Conservation (phyloP, 2,113 vertebrate species). For the Syngnathus scovelli region DNA sequence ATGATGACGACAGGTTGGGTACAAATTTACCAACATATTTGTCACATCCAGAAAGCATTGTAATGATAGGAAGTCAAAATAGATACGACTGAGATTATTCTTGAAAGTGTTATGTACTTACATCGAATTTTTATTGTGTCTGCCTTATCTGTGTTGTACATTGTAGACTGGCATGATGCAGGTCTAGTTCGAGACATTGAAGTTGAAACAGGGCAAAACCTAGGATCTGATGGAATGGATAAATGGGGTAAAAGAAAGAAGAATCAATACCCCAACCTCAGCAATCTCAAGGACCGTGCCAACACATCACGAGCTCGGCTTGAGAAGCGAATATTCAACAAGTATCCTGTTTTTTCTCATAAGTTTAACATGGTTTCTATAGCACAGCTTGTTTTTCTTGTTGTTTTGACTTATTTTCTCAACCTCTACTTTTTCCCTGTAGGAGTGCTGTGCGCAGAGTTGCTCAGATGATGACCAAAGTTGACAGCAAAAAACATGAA, state of each 20-base stretch:
- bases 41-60: too few species aligned
- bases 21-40: too few species aligned
- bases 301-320: conserved; percentile 81
- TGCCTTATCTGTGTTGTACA: neutral
- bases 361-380: neutral
- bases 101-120: neutral
- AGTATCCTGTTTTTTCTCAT: conserved; percentile 66
- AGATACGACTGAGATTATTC: neutral
- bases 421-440: conserved; percentile 10
- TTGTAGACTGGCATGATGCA: conserved; percentile 83
- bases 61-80: too few species aligned
- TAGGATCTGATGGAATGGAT: conserved; percentile 76
- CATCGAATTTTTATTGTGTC: neutral
- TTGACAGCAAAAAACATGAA: conserved; percentile 85
- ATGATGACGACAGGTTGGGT: too few species aligned
- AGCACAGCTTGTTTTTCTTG: neutral
- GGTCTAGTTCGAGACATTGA: conserved; percentile 90
- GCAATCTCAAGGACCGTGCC: conserved; percentile 79
- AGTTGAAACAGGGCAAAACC: conserved; percentile 80
- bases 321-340: conserved; percentile 87
- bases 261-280: conserved; percentile 83
- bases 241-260: conserved; percentile 74
- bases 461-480: conserved; percentile 76
- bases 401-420: neutral
- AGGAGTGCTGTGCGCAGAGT: conserved; percentile 83